Percentiles rank a stretch among this genome's conserved stretches.
Evolutionary conservation across 2,797 vertebrate genomes (phyloP).

Genomic region (Miichthys miiuy): DNA sequence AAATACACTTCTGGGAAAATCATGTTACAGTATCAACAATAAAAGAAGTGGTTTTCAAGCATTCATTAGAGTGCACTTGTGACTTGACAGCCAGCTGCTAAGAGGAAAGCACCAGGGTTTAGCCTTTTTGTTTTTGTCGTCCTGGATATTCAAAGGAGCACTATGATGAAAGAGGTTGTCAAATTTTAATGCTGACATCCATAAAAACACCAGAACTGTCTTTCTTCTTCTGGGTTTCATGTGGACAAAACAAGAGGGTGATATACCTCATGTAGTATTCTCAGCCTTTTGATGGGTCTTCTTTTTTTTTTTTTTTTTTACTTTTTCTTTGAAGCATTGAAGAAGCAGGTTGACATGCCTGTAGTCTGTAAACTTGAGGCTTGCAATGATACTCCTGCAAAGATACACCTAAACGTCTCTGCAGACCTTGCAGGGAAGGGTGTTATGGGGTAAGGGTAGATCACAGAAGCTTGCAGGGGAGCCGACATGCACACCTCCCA

Average conservation of each 20-base stretch:
- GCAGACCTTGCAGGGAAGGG: background rate
- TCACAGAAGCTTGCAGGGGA: background rate
- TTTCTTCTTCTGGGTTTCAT: constrained; percentile 19
- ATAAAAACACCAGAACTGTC: constrained; percentile 15
- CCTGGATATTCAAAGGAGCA: constrained; percentile 34
- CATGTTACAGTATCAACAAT: constrained; percentile 15
- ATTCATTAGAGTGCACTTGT: background rate
- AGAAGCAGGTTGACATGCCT: background rate
- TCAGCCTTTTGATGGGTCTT: background rate
- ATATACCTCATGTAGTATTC: background rate
- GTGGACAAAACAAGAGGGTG: constrained; percentile 8
- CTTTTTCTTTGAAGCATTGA: background rate
- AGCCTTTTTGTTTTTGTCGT: background rate
- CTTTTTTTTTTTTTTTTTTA: background rate
- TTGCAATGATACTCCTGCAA: background rate
- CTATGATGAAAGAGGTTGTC: constrained; percentile 32
- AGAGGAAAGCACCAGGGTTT: constrained; percentile 8
- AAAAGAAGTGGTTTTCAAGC: constrained; percentile 20
- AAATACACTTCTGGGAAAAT: constrained; percentile 9
- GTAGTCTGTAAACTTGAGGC: background rate
- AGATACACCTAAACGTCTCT: background rate
- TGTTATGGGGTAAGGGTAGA: background rate
- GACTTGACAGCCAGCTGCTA: constrained; percentile 23
- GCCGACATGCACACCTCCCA: background rate
- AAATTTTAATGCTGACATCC: constrained; percentile 28